phyloP scores from a whole-genome alignment of 2,113 vertebrate genomes.

The Aegithalos caudatus region DNA sequence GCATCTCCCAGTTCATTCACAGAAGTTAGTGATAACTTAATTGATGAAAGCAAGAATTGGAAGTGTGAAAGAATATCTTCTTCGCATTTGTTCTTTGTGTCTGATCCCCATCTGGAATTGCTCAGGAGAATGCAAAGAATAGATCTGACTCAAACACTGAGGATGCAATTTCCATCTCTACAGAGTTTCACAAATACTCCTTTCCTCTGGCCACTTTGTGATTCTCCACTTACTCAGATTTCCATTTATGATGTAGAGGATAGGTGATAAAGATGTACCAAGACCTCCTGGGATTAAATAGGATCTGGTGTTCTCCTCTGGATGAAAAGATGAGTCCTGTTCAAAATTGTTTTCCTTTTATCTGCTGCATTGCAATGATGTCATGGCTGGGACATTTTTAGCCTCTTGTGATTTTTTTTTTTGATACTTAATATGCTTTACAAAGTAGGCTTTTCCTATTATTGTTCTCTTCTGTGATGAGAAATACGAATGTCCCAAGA shows the following conservation, averaged over 20 bases:
- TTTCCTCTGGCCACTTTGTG: neutral
- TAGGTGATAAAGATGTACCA: neutral
- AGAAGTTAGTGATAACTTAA: neutral
- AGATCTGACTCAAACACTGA: neutral
- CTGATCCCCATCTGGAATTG: neutral
- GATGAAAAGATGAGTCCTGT: neutral
- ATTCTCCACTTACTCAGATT: neutral
- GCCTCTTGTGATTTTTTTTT: neutral
- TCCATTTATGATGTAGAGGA: neutral
- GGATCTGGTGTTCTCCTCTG: neutral
- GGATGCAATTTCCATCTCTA: neutral
- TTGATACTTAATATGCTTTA: neutral
- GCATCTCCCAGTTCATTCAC: neutral
- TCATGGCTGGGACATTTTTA: neutral
- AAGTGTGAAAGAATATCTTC: neutral
- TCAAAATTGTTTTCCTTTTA: neutral
- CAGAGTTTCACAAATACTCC: accelerated
- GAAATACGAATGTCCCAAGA: neutral
- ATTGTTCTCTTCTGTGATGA: conserved; percentile 36
- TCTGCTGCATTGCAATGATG: neutral
- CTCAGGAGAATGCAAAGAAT: neutral
- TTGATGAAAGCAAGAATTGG: neutral
- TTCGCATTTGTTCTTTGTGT: neutral
- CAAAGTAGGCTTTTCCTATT: conserved; percentile 29
- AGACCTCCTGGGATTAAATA: neutral